Evolutionary conservation across 2,888 invertebrate species (phyloP), one percentile per base, ranked within the genome.

Genomic region (Brenthis daphne): DNA sequence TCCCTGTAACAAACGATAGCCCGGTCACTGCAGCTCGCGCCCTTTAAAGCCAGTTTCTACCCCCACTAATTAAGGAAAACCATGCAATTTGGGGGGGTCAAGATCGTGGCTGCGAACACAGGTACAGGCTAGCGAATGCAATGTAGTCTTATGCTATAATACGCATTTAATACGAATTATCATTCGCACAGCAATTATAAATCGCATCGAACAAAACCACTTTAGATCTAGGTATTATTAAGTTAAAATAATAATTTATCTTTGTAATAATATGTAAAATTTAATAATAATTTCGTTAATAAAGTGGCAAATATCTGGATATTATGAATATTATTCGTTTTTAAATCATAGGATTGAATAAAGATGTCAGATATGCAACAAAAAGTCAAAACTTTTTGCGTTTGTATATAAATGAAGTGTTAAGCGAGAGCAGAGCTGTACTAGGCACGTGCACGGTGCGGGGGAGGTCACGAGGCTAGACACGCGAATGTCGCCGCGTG

Each of bases 1-100:
- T 95, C 88, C 94, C 95, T 95, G 93, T 77, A 94, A 94, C 91
- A 92, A 87, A 76, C 80, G 83, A 78, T 79, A 81, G 82, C 84
- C 76, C 80, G 79, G 87, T 87, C 83, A 89, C 82, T 85, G 82
- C 77, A 77, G 81, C 79, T 77, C 77, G 80, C 78, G 72, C 57
- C 72, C 64, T 66, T 64, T 72, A 68, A 66, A 69, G 69, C 72
- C 72, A 71, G 73, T 68, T 72, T 63, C 71, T 64, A 57, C 60
- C 65, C 60, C 61, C 54, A 50, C 56, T 48, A 69, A 50, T 29
- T 4, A 5, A 11, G 20, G 11, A 57, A 37, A 37, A 11, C 6
- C 16, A 53, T 54, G 47, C 29, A 47, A 43, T 33, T 16, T 48
- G 50, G 47, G 54, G 54, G 58, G 50, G 58, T 37, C 43, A 57